These are phyloP conservation scores for Anarrhichthys ocellatus DNA, from an alignment of 2,113 vertebrate genomes.

Conservation along the genomic window DNA sequence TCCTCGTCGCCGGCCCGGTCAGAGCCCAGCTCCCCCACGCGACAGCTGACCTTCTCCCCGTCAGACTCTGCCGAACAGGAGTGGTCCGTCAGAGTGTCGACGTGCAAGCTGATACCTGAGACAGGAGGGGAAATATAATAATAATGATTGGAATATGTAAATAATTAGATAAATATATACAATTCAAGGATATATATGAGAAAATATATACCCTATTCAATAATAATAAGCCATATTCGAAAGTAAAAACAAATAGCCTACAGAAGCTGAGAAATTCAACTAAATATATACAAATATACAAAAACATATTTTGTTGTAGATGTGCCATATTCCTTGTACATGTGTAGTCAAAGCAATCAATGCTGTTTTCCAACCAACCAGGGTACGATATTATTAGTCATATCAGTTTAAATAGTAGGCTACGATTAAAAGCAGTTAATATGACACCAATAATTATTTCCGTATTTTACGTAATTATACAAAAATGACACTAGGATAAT, in stretches of 20 bases:
- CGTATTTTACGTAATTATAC: slow-evolving; percentile 8
- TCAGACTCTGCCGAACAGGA: slow-evolving; percentile 96
- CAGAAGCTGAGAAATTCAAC: not conserved
- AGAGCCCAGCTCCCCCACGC: slow-evolving; percentile 84
- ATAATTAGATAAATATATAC: not conserved
- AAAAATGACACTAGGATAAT: slow-evolving; percentile 14
- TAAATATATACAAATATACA: not conserved
- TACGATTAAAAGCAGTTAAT: not conserved
- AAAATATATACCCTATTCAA: not conserved
- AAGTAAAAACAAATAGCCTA: not conserved
- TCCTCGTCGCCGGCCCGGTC: slow-evolving; percentile 87
- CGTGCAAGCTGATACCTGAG: slow-evolving; percentile 94
- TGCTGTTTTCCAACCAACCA: not conserved
- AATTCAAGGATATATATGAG: not conserved
- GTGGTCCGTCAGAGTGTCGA: slow-evolving; percentile 96
- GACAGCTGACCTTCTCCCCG: slow-evolving; percentile 89
- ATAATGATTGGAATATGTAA: not conserved
- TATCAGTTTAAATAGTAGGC: not conserved
- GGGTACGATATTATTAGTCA: not conserved
- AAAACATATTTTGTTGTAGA: not conserved
- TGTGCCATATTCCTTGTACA: not conserved
- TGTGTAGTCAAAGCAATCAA: slow-evolving; percentile 7
- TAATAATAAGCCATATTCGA: not conserved
- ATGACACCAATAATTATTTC: not conserved
- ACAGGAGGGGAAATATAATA: too few species aligned